Base-by-base conservation (phyloP, 30 jellyfish, hydroid and myxozoan species). In the Sanderia malayensis region DNA sequence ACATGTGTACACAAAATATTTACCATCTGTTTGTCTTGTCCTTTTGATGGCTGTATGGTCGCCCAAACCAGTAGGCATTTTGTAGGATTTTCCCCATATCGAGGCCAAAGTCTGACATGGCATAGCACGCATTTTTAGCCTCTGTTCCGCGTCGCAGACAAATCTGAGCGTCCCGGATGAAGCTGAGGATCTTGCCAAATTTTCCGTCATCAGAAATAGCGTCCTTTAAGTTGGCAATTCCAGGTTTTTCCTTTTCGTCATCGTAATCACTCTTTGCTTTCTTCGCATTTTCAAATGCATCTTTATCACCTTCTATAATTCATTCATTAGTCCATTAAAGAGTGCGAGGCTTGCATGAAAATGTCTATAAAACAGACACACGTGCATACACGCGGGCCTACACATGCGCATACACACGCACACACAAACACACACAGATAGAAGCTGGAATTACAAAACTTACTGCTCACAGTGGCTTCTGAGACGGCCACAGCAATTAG, bases 121-220 rank as follows among this genome's bases (percentile, higher is more conserved):
- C 85, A 44, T 73, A 73, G 47, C 75, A 59, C 11, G 74, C 85
- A 23, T 58, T 73, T 25, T 55, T 58, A 28, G 85, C 85, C 37
- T 70, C 70, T 30, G 75, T 73, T 53, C 75, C 75, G 8, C 85
- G 53, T 13, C 75, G 60, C 2, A 73, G 73, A 53, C 85, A 73
- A 7, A 73, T 73, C 55, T 22, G 20, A 25, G 37, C 74, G 44
- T 73, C 75, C 13, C 75, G 63, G 11, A 73, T 53, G 75, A 74
- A 73, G 9, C 25, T 31, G 1, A 73, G 19, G 22, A 58, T 53
- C 13, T 2, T 2, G 1, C 75, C 85, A 44, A 73, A 24, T 24
- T 22, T 73, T 10, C 32, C 58, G 21, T 73, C 85, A 24, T 73
- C 29, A 10, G 61, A 31, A 60, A 33, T 34, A 17, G 27, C 58